These are phyloP conservation scores for Onychostoma macrolepis DNA, from an alignment of 2,113 vertebrate species.

Conservation along the genomic window DNA sequence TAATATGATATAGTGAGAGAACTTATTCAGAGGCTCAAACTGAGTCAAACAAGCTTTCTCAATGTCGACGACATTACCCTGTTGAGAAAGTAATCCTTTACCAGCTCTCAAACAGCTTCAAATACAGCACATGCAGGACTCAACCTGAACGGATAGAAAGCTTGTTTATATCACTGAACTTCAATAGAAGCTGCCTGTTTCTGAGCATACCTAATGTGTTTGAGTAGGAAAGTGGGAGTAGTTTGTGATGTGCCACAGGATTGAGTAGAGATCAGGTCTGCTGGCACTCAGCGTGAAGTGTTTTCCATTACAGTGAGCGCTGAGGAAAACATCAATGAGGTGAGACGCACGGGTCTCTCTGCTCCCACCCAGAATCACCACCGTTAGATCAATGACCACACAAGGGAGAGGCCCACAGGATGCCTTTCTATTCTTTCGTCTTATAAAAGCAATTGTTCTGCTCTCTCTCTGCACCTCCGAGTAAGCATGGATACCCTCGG, in stretches of 20 bases:
- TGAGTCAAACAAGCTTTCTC: background rate
- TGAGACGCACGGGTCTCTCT: slow-evolving; percentile 58
- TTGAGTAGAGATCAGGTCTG: slow-evolving; percentile 61
- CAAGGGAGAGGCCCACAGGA: slow-evolving; percentile 56
- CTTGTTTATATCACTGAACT: slow-evolving; percentile 65
- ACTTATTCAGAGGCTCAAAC: too few species aligned
- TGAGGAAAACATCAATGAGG: slow-evolving; percentile 61
- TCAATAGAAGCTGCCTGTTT: slow-evolving; percentile 43
- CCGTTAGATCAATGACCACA: slow-evolving; percentile 67
- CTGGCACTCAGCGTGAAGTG: slow-evolving; percentile 55
- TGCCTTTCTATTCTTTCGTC: slow-evolving; percentile 46
- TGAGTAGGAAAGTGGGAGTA: slow-evolving; percentile 49
- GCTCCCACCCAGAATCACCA: slow-evolving; percentile 64
- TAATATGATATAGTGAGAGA: too few species aligned
- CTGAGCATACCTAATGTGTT: slow-evolving; percentile 59
- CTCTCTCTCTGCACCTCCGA: slow-evolving; percentile 48
- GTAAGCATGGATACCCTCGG: slow-evolving; percentile 3
- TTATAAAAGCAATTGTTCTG: slow-evolving; percentile 53
- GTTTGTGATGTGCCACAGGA: slow-evolving; percentile 50
- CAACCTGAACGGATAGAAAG: background rate
- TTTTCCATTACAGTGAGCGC: slow-evolving; percentile 67
- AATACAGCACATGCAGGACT: background rate
- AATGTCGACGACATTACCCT: background rate
- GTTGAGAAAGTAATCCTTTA: background rate
- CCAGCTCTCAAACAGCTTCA: background rate